Evolutionary conservation across 1,140 invertebrate species (phyloP), one percentile per base, ranked within the genome.

Genomic region (Brachionus rubens): DNA sequence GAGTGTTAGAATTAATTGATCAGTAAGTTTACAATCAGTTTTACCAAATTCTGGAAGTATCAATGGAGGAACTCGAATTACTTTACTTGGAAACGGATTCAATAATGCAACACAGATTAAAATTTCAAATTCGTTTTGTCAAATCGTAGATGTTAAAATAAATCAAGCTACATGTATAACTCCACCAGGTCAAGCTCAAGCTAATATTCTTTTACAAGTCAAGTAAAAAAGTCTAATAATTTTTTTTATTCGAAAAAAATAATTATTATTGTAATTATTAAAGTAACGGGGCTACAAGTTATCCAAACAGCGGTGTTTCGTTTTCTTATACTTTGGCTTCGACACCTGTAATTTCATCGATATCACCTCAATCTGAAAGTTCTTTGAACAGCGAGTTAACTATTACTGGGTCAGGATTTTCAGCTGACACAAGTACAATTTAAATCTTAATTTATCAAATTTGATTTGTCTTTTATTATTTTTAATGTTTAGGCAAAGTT

Each of bases 61-160:
- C 14, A 54, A 78, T 52, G 82, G 82, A 16, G 82, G 82, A 3
- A 82, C 82, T 1, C 30, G 43, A 24, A 12, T 84, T 3, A 80
- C 78, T 7, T 67, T 83, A 7, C 77, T 75, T 28, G 83, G 82
- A 0, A 59, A 77, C 10, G 82, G 82, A 9, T 82, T 83, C 56
- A 9, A 48, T 7, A 19, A 2, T 21, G n/a, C 4, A 9, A 41
- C 48, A 40, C 16, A 7, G 21, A 21, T 75, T 50, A 16, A 30
- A 28, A 12, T 75, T 41, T 48, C 19, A 14, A 3, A 3, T 9
- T 30, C 48, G 1, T 9, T 2, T 50, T 75, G 72, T 33, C 4
- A 14, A 24, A 4, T 41, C 24, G 9, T n/a, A 43, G 19, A 21
- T 3, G 9, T 46, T 41, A 26, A 26, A 2, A 65, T 46, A 1